phyloP scores from a whole-genome alignment of 2,113 vertebrate genomes.

The Ptyas mucosa region DNA sequence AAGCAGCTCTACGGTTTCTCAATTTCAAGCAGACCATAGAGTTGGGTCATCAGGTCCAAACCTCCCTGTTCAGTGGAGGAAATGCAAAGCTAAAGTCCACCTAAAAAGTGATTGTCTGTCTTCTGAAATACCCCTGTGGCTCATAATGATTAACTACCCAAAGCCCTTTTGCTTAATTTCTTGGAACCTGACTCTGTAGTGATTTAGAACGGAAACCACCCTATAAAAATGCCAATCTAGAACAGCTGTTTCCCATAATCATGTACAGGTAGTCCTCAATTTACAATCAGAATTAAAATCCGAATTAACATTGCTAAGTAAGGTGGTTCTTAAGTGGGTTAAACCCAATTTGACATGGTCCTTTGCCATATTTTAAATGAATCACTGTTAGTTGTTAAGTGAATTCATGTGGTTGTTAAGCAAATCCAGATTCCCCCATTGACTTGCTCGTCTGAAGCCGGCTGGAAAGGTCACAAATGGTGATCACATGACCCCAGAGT shows the following conservation, averaged over 20 bases:
- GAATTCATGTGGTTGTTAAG: no score
- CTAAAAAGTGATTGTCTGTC: not conserved
- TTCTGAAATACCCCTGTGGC: not conserved
- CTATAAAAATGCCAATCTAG: not conserved
- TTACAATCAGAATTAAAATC: not conserved
- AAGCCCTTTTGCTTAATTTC: not conserved
- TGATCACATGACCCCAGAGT: no score
- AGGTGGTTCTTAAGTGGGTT: not conserved
- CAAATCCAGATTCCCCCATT: not conserved
- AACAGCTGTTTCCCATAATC: not conserved
- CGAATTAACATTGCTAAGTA: not conserved
- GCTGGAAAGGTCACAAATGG: not conserved
- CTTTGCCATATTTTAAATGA: not conserved
- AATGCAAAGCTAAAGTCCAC: not conserved
- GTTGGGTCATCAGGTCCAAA: not conserved
- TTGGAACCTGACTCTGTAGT: not conserved
- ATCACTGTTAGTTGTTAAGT: not conserved
- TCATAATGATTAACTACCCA: not conserved
- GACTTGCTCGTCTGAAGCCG: not conserved
- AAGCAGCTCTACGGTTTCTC: no score
- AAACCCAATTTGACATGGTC: not conserved
- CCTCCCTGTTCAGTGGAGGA: not conserved
- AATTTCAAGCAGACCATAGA: not conserved
- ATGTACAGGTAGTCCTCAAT: not conserved
- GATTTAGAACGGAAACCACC: not conserved